A percentile compares a stretch with the other conserved stretches of the same genome.
Evolutionary conservation across 1,140 invertebrate species (phyloP).

Genomic region (Antheraea mylitta): DNA sequence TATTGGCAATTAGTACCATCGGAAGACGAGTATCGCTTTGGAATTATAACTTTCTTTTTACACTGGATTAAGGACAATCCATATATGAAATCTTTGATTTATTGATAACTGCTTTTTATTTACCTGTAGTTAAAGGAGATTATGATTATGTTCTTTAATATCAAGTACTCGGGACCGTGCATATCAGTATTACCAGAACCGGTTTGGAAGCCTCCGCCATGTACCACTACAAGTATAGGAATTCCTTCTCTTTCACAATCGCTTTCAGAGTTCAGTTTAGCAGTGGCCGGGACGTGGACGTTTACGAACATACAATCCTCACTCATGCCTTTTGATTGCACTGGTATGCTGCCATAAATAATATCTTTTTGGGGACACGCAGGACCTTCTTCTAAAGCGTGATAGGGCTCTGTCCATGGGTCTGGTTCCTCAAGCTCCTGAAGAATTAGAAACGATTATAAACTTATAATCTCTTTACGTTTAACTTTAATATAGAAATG

Average conservation of each 20-base stretch:
- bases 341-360: conserved; percentile 39
- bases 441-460: conserved; percentile 9
- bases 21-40: too few relatives aligned
- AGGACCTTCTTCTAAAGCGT: conserved; percentile 79
- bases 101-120: not conserved
- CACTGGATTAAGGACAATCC: too few relatives aligned
- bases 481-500: too few relatives aligned
- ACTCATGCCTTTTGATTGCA: conserved; percentile 32
- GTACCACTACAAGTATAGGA: conserved; percentile 83
- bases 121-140: conserved; percentile 84
- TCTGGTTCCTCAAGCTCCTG: conserved; percentile 80
- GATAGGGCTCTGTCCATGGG: conserved; percentile 78
- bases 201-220: conserved; percentile 85
- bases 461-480: too few relatives aligned
- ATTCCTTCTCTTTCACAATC: conserved; percentile 52
- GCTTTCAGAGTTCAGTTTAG: not conserved
- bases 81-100: too few relatives aligned
- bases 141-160: conserved; percentile 81
- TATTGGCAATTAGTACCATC: too few relatives aligned
- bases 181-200: conserved; percentile 79
- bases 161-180: conserved; percentile 82
- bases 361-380: conserved; percentile 72
- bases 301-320: conserved; percentile 64
- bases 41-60: too few relatives aligned
- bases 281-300: conserved; percentile 38